Evolutionary conservation across 1,140 invertebrate species (phyloP).

Genomic region (Monomorium pharaonis): DNA sequence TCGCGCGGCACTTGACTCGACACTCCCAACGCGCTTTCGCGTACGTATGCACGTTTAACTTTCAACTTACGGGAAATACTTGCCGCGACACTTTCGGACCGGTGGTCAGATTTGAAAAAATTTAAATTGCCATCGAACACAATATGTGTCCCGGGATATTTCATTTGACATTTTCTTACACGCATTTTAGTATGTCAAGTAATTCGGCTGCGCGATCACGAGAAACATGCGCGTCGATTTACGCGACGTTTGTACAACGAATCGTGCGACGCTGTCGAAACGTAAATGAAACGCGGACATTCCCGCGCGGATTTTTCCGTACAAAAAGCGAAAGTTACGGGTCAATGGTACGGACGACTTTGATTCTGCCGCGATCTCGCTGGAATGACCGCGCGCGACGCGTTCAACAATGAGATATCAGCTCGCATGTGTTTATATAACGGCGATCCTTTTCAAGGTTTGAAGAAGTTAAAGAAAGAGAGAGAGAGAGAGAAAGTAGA

Average conservation of each 20-base stretch:
- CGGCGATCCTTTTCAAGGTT: not conserved
- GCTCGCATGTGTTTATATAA: not conserved
- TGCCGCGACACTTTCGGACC: not conserved
- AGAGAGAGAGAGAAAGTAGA: not conserved
- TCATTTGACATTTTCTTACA: not conserved
- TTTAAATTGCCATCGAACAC: no score
- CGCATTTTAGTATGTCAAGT: not conserved
- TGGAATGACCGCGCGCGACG: not conserved
- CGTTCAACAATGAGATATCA: not conserved
- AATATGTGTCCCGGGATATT: no score
- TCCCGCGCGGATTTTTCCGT: not conserved
- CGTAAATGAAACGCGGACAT: no score
- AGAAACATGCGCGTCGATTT: not conserved
- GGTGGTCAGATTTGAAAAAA: not conserved
- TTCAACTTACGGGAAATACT: not conserved
- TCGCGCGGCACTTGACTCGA: slow-evolving; percentile 12
- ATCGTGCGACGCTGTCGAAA: not conserved
- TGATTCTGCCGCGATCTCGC: not conserved
- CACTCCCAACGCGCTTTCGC: slow-evolving; percentile 16
- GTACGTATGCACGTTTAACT: not conserved
- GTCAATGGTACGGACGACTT: not conserved
- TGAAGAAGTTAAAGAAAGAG: not conserved
- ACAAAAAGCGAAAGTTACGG: not conserved
- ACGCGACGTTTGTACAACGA: not conserved
- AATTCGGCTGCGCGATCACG: not conserved